A percentile compares a stretch with the other conserved stretches of the same genome.
Conservation (phyloP, 2,888 invertebrate species). For the Lysandra bellargus region DNA sequence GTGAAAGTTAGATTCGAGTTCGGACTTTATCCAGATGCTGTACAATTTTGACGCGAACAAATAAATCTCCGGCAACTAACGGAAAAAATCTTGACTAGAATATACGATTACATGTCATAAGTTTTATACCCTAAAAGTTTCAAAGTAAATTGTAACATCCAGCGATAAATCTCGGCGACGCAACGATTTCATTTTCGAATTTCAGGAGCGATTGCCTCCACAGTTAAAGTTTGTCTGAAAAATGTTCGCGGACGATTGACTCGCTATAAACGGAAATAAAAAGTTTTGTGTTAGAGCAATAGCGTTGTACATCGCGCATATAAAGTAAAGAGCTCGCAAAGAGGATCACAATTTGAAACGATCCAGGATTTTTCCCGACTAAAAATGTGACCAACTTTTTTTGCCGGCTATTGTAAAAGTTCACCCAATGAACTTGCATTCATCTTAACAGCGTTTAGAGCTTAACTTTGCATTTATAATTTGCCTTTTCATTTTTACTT, state of each 20-base stretch:
- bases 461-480: constrained; percentile 48
- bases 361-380: constrained; percentile 58
- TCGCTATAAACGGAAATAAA: constrained; percentile 80
- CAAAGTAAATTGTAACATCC: constrained; percentile 79
- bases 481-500: constrained; percentile 34
- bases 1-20: constrained; percentile 34
- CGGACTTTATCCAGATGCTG: constrained; percentile 34
- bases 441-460: constrained; percentile 46
- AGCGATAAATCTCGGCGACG: constrained; percentile 81
- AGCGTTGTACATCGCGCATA: constrained; percentile 73
- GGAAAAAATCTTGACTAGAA: constrained; percentile 58
- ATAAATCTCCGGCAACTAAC: constrained; percentile 35
- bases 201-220: constrained; percentile 80
- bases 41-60: constrained; percentile 34
- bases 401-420: constrained; percentile 58
- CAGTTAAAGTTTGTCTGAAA: constrained; percentile 81
- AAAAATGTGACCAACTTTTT: constrained; percentile 64
- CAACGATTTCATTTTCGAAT: constrained; percentile 81
- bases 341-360: constrained; percentile 67
- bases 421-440: constrained; percentile 46
- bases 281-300: constrained; percentile 79
- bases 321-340: constrained; percentile 67
- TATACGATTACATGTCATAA: constrained; percentile 80
- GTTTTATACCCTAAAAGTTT: constrained; percentile 78
- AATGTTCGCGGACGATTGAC: constrained; percentile 80